These are phyloP conservation scores for Morinoia aosen DNA, from an alignment of 2,888 invertebrate genomes.

Conservation along the genomic window DNA sequence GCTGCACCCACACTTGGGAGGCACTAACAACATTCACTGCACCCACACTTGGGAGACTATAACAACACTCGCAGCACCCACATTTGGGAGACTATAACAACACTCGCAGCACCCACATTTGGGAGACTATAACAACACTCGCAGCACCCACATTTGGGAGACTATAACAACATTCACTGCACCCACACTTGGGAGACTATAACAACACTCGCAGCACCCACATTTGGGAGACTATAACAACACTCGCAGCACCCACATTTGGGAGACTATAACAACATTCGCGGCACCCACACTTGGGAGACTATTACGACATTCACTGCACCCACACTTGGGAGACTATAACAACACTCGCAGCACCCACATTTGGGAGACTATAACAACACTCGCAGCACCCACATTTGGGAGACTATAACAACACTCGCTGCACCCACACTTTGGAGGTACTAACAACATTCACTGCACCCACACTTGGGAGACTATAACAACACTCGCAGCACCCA, in stretches of 20 bases:
- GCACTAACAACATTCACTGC: no score
- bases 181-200: not conserved
- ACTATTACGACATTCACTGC: not conserved
- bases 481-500: not conserved
- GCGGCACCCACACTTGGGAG: not conserved
- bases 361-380: no score
- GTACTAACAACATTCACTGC: not conserved
- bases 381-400: constrained; percentile 58
- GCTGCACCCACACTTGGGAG: not conserved
- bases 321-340: not conserved
- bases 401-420: no score
- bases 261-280: not conserved
- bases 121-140: no score
- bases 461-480: not conserved
- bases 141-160: constrained; percentile 58
- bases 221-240: not conserved
- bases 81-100: not conserved
- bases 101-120: not conserved
- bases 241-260: not conserved
- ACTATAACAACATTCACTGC: no score
- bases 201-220: not conserved
- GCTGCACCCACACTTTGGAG: not conserved
- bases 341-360: not conserved
- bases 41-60: not conserved
- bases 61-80: not conserved